Evolutionary conservation across 1,140 invertebrate species (phyloP), one percentile per base, ranked within the genome.

Genomic region (Mylabris phalerata): DNA sequence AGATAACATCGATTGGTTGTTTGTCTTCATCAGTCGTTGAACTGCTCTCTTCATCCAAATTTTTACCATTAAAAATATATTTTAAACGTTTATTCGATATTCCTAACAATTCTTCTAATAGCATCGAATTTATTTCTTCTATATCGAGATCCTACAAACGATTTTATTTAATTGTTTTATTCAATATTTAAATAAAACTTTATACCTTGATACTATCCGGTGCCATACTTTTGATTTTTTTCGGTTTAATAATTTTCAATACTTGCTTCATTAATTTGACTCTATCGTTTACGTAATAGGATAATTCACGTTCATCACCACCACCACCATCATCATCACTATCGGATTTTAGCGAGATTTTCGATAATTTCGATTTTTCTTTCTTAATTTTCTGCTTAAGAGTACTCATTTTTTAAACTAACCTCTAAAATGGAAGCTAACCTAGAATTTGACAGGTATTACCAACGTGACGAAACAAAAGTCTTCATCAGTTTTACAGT

Each of bases 181-280:
- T n/a, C 11, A 32, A 26, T 44, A 1, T 50, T 32, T 6, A 44
- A 32, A 50, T 46, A 27, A 11, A 13, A 44, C 0, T 42, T 3
- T 19, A 66, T 67, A 79, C 73, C 56, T 77, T 75, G 9, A 84
- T 75, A 57, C 79, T 82, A 25, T 79, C 77, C 0, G 83, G 83
- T 2, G 81, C 79, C 70, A 84, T 78, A 5, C 78, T 75, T 62
- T 79, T 77, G 4, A 85, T 75, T 47, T 84, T 83, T 62, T 81
- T 83, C 0, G 77, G 75, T 67, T 83, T 84, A 0, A 85, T 69
- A 0, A 80, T 76, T 24, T 78, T 79, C 67, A 84, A 82, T 7
- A 84, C 79, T 72, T 84, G 81, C 51, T 82, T 81, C 71, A 84
- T 82, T 44, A 85, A 64, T 63, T 82, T 82, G 0, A 85, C 77